Evolutionary conservation across 1,140 invertebrate genomes (phyloP), one percentile per base, ranked within the genome.

Genomic region (Cryptotermes secundus): DNA sequence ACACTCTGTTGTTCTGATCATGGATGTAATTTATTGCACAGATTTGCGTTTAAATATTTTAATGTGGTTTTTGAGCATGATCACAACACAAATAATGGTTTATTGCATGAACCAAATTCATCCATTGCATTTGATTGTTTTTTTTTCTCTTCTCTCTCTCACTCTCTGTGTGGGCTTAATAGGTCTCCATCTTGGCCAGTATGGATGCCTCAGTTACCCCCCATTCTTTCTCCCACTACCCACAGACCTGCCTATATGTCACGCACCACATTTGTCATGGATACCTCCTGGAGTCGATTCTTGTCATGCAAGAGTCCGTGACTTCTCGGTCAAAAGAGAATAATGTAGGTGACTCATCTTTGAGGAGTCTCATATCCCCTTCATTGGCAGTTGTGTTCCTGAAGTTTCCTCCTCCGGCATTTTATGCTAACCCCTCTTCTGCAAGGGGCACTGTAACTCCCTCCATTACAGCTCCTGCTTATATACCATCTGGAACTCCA

Each of bases 121-220:
- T 82, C 81, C 53, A 34, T 82, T 53, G 53, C 81, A 31, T 38
- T 38, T 82, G 9, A 49, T 82, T 82, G 42, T 45, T 49, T 9
- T 82, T 45, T 82, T 82, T 34, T 82, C 81, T 45, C n/a, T n/a
- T n/a, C 45, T 85, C 80, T 26, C 65, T 87, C 72, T 85, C n/a
- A 85, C 80, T 26, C 79, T 87, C 72, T 85, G 84, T 86, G 88
- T 90, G 92, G 91, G 91, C 72, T 85, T 84, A 85, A 88, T 90
- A 92, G 91, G 91, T 92, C 91, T 87, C 91, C 91, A 83, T 92
- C 91, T 83, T 92, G 91, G 91, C 91, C 92, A 87, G 90, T 92
- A 86, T 92, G 91, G 91, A 81, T 72, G 34, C 81, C 85, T 49
- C 80, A 65, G 22, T 84, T 90, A 31, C 83, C 59, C 26, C 84